Evolutionary conservation across 2,888 invertebrate species (phyloP).

Genomic region (Boloria selene): DNA sequence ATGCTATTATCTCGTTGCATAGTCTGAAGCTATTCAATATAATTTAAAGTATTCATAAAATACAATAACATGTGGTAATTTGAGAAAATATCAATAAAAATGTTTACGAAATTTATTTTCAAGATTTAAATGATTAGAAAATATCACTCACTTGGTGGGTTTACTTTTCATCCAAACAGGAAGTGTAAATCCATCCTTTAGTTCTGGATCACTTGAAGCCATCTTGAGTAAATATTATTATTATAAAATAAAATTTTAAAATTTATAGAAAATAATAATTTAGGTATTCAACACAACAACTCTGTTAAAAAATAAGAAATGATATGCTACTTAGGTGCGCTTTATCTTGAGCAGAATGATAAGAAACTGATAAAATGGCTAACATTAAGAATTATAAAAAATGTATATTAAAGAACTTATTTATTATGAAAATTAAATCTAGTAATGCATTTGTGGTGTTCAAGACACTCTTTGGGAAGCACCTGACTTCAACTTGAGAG

Average conservation of each 20-base stretch:
- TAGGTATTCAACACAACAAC: constrained; percentile 47
- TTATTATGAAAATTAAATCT: constrained; percentile 35
- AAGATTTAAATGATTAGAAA: not conserved
- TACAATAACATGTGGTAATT: too few relatives aligned
- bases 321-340: constrained; percentile 41
- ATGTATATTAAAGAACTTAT: constrained; percentile 40
- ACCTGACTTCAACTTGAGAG: constrained; percentile 60
- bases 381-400: constrained; percentile 47
- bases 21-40: not conserved
- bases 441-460: constrained; percentile 42
- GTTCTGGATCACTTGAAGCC: constrained; percentile 81
- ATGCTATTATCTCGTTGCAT: not conserved
- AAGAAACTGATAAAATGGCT: constrained; percentile 66
- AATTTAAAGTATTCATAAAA: not conserved
- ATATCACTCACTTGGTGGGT: constrained; percentile 75
- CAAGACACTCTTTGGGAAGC: constrained; percentile 70
- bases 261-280: constrained; percentile 25
- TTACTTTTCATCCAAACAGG: constrained; percentile 90
- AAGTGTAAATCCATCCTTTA: constrained; percentile 84
- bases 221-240: constrained; percentile 47
- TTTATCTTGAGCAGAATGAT: constrained; percentile 78
- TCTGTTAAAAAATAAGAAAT: constrained; percentile 53
- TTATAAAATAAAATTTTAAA: constrained; percentile 23
- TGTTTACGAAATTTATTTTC: too few relatives aligned
- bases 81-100: too few relatives aligned